Evolutionary conservation across 2,797 vertebrate genomes (phyloP), one percentile per base, ranked within the genome.

Genomic region (Lophius americanus): DNA sequence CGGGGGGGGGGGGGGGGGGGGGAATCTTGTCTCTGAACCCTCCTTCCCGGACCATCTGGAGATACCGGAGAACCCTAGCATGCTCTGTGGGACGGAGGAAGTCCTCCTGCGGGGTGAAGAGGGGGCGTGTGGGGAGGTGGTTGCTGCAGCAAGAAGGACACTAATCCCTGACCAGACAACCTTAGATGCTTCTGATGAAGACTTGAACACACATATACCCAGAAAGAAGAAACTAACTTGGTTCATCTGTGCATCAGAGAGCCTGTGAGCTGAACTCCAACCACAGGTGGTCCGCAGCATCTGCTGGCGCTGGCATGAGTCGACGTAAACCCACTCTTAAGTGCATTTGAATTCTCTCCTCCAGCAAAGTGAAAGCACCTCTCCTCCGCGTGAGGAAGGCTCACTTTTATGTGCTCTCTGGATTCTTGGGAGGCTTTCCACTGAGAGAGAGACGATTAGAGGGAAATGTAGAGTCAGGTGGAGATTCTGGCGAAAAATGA

Each of bases 1-100:
- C 23, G 23, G 23, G 23, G 23, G 83, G 86, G 86, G 85, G 83
- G 86, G 86, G 85, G n/a, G 23, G 23, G 23, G 23, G 83, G 86
- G 86, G 85, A 81, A 60, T 72, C 37, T 67, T 4, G 41, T 78
- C 71, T 82, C 68, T 68, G 61, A 83, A 79, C 75, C 83, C 74
- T 75, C 83, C 70, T 84, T 79, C 47, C 47, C 51, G 3, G 59
- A 76, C 85, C 90, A 88, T 88, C 85, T 89, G 90, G 83, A 87
- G 79, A 76, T 76, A 78, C 78, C 63, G 14, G 72, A 47, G 38
- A 47, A 65, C 68, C 76, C 44, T 32, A 46, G 55, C 32, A 46
- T 64, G 58, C n/a, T 10, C 71, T 64, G 74, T 11, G 43, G 48
- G 41, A 72, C 14, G 33, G 54, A 86, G 70, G 75, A 56, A 63